Base-by-base conservation (phyloP, 2,888 invertebrate species). In the Drosophila bunnanda region DNA sequence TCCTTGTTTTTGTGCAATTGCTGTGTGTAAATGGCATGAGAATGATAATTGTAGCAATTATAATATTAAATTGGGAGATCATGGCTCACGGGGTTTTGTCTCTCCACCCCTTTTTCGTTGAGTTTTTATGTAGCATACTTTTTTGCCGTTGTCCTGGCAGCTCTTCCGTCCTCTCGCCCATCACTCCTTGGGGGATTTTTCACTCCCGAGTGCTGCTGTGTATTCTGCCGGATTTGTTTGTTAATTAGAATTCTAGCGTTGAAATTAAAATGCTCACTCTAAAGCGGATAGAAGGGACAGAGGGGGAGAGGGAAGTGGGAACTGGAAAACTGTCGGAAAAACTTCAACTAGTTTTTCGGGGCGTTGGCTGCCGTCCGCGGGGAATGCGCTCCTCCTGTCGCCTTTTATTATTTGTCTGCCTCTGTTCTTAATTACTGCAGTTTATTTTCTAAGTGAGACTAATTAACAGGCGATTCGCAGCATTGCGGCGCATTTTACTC, bases 1-100 rank as follows among this genome's bases (percentile, higher is more conserved):
- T 64, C 50, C 50, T 75, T 75, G 77, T 76, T 84, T 74, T 79
- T 85, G 80, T 86, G 85, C 88, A 85, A 89, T 89, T 85, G 88
- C 85, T 89, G 89, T 90, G 89, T 89, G 81, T 87, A 88, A 87
- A 89, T 89, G 88, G 89, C 87, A 90, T 88, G 90, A 86, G 89
- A 89, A 91, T 91, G 91, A 91, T 92, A 92, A 92, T 92, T 92
- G 90, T 89, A 84, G 91, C 91, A 92, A 92, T 92, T 92, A 92
- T 91, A 91, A 91, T 91, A 92, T 91, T 91, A 92, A 92, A 92
- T 92, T 91, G 91, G 90, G 89, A 90, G 91, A 92, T 91, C 91
- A 92, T 91, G 90, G 89, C 91, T 90, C 88, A 90, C 85, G 84
- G 89, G 81, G 88, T 82, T 88, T 88, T 65, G 60, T 73, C 53